Evolutionary conservation across 2,888 invertebrate species (phyloP).

Genomic region (Chaetogeoica ovagalla): DNA sequence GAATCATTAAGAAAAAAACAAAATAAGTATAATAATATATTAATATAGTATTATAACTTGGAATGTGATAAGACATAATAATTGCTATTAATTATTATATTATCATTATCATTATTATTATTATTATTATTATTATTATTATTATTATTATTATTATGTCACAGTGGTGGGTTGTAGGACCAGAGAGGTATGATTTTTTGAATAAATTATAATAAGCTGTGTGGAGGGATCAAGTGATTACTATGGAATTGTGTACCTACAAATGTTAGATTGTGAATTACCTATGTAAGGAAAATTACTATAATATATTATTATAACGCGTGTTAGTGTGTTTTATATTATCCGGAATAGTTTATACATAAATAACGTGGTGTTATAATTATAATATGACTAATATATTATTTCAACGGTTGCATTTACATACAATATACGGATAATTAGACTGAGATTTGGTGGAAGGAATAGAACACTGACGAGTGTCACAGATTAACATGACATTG

Average conservation of each 20-base stretch:
- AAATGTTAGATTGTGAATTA: slow-evolving; percentile 11
- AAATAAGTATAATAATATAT: slow-evolving; percentile 28
- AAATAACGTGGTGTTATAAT: slow-evolving; percentile 13
- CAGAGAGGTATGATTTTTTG: slow-evolving; percentile 9
- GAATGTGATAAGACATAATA: slow-evolving; percentile 27
- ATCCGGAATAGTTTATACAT: slow-evolving; percentile 12
- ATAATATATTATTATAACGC: slow-evolving; percentile 7
- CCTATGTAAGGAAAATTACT: slow-evolving; percentile 10
- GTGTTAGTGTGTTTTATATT: slow-evolving; percentile 25
- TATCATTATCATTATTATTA: neutral
- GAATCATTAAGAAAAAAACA: slow-evolving; percentile 23
- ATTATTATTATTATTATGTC: neutral
- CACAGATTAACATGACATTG: slow-evolving; percentile 36
- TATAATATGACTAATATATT: slow-evolving; percentile 9
- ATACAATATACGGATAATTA: slow-evolving; percentile 29
- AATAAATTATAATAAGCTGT: neutral
- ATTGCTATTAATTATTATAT: slow-evolving; percentile 8
- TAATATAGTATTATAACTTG: slow-evolving; percentile 23
- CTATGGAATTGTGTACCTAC: slow-evolving; percentile 19
- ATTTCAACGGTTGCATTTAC: slow-evolving; percentile 33
- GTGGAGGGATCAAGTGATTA: slow-evolving; percentile 23
- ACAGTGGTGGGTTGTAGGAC: neutral
- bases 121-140: slow-evolving; percentile 1
- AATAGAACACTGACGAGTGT: slow-evolving; percentile 2
- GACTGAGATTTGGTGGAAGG: slow-evolving; percentile 38